phyloP scores from a whole-genome alignment of 1,140 invertebrate genomes.

The Orius laevigatus region DNA sequence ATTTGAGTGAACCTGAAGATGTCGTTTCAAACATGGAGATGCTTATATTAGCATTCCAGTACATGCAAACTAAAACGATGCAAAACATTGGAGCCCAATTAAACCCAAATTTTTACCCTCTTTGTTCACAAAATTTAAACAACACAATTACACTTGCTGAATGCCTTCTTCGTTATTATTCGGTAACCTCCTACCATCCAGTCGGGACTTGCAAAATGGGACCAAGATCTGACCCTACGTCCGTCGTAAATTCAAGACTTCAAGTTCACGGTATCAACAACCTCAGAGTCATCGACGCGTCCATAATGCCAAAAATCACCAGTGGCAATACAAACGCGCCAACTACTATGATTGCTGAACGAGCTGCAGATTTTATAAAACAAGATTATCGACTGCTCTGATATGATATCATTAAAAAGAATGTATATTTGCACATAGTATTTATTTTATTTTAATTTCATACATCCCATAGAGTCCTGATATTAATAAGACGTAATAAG shows the following conservation, averaged over 20 bases:
- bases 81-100: conserved; percentile 29
- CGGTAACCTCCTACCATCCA: conserved; percentile 47
- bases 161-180: conserved; percentile 31
- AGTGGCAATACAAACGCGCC: conserved; percentile 26
- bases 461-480: no score
- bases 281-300: conserved; percentile 29
- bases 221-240: conserved; percentile 39
- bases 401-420: no score
- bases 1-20: conserved; percentile 34
- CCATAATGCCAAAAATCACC: conserved; percentile 29
- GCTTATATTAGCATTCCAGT: conserved; percentile 12
- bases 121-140: neutral
- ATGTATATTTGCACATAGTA: no score
- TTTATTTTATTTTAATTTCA: no score
- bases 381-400: conserved; percentile 13
- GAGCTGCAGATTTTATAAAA: conserved; percentile 24
- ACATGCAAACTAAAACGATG: conserved; percentile 24
- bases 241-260: conserved; percentile 56
- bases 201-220: conserved; percentile 61
- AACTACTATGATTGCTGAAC: conserved; percentile 27
- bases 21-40: conserved; percentile 26
- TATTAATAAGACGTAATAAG: no score
- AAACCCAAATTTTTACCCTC: neutral
- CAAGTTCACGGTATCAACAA: conserved; percentile 14
- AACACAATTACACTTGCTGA: conserved; percentile 15